These are phyloP conservation scores for Macrophya alboannulata DNA, from an alignment of 2,888 invertebrate species.

Conservation along the genomic window DNA sequence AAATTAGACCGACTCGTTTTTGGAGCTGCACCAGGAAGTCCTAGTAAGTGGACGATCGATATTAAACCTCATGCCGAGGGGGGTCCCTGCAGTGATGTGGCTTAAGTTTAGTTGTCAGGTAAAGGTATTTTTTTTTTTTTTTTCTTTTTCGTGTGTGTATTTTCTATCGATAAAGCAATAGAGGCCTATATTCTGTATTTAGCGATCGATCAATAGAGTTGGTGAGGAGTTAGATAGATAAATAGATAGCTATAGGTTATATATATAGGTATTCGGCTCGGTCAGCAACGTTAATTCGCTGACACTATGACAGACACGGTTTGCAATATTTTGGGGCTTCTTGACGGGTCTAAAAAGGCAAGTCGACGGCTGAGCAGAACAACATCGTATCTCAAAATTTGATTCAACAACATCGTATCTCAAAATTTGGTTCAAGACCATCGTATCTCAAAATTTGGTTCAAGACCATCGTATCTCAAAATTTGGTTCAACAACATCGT, in stretches of 20 bases:
- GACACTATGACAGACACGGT: not conserved
- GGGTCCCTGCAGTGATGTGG: not conserved
- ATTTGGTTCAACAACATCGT: too few relatives aligned
- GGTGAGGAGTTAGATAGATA: not conserved
- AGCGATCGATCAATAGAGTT: constrained; percentile 30
- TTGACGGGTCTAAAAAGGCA: not conserved
- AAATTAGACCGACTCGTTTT: not conserved
- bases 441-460: too few relatives aligned
- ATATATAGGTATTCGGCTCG: not conserved
- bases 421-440: too few relatives aligned
- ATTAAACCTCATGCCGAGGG: not conserved
- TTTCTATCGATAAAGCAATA: not conserved
- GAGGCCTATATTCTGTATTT: not conserved
- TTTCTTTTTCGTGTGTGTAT: not conserved
- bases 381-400: too few relatives aligned
- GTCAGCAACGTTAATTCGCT: constrained; percentile 28
- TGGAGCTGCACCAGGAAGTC: not conserved
- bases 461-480: too few relatives aligned
- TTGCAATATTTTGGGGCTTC: constrained; percentile 20
- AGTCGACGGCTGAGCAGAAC: too few relatives aligned
- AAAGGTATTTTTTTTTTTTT: not conserved
- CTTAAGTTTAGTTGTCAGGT: not conserved
- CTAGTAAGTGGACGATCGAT: constrained; percentile 3
- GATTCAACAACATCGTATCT: too few relatives aligned
- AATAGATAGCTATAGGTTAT: not conserved